Conservation (phyloP, 2,797 vertebrate species). For the Parauchenoglanis punctatus region DNA sequence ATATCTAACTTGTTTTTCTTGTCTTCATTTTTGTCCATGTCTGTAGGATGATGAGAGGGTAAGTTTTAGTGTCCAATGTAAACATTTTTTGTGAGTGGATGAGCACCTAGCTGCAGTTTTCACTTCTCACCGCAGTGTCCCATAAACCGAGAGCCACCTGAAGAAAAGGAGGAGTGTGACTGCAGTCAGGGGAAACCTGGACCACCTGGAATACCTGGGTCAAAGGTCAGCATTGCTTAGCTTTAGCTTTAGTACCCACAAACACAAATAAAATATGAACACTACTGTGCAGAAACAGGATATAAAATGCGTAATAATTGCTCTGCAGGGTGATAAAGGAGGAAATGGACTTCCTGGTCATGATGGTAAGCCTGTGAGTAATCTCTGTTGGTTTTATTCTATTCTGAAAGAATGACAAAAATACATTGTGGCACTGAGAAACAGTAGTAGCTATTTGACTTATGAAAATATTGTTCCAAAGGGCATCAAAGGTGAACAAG, state of each 20-base stretch:
- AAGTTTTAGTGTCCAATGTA: conserved; percentile 48
- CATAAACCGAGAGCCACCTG: conserved; percentile 67
- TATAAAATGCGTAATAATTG: conserved; percentile 21
- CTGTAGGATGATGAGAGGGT: conserved; percentile 81
- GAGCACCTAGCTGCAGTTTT: neutral
- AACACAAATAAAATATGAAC: neutral
- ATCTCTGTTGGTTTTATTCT: conserved; percentile 18
- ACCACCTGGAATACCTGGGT: conserved; percentile 64
- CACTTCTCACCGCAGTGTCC: conserved; percentile 70
- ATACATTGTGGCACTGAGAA: neutral
- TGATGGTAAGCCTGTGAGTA: conserved; percentile 81
- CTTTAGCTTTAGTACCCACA: neutral
- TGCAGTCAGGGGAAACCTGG: conserved; percentile 71
- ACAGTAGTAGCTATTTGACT: neutral
- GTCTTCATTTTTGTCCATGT: conserved; percentile 34
- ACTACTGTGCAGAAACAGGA: neutral
- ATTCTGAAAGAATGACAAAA: neutral
- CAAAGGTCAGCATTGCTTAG: conserved; percentile 37
- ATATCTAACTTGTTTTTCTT: conserved; percentile 25
- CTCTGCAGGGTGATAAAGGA: conserved; percentile 73
- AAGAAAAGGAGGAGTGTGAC: conserved; percentile 66
- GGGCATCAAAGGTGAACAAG: conserved; percentile 69
- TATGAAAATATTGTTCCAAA: conserved; percentile 32
- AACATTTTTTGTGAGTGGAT: neutral
- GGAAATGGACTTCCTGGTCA: conserved; percentile 71